Evolutionary conservation across 2,888 invertebrate species (phyloP).

Genomic region (Hedychridium roseum): DNA sequence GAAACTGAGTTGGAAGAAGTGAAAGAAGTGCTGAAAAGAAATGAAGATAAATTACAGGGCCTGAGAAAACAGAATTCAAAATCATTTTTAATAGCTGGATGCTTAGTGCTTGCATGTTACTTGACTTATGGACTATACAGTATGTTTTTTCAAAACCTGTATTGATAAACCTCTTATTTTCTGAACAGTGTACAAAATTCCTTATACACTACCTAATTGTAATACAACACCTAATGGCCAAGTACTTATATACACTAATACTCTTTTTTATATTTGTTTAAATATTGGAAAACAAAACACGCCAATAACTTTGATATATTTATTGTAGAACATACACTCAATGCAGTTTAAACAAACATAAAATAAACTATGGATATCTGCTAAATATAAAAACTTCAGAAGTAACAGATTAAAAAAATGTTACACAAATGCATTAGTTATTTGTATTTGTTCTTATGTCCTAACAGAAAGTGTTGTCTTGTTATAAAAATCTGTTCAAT

Average conservation of each 20-base stretch:
- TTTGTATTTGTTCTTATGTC: not conserved
- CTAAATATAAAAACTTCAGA: not conserved
- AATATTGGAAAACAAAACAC: not conserved
- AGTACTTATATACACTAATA: not conserved
- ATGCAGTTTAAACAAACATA: not conserved
- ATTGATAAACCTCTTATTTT: too few relatives aligned
- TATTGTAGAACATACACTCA: not conserved
- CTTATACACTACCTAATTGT: too few relatives aligned
- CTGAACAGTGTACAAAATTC: too few relatives aligned
- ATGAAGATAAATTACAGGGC: conserved; percentile 43
- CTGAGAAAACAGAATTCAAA: conserved; percentile 52
- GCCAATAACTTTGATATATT: not conserved
- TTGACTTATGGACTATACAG: conserved; percentile 48
- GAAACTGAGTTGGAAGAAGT: conserved; percentile 51
- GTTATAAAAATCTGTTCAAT: conserved; percentile 1
- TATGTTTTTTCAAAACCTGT: conserved; percentile 26
- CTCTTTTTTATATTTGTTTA: not conserved
- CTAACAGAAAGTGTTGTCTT: not conserved
- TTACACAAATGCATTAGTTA: not conserved
- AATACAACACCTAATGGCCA: not conserved
- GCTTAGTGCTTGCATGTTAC: conserved; percentile 48
- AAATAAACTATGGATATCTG: not conserved
- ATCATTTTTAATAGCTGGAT: conserved; percentile 50
- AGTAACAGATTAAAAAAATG: not conserved
- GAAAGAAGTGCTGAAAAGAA: conserved; percentile 45